A percentile compares a stretch with the other conserved stretches of the same genome.
Evolutionary conservation across 2,888 invertebrate genomes (phyloP).

Genomic region (Rhimphoctona megacephalus): DNA sequence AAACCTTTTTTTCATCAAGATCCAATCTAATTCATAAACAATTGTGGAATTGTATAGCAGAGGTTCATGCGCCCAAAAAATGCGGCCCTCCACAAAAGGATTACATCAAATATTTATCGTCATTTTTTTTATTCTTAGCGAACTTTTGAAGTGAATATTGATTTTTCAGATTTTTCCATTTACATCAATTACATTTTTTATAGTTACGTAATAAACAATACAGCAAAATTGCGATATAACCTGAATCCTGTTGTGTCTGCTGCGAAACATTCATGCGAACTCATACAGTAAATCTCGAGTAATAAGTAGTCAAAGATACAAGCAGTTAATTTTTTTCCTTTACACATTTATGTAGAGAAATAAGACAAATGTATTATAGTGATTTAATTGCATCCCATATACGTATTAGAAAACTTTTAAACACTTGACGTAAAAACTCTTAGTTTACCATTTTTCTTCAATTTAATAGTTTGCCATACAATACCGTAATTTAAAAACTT

Average conservation of each 20-base stretch:
- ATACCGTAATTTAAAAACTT: too few relatives aligned
- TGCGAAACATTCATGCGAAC: not conserved
- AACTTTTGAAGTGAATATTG: not conserved
- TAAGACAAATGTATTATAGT: not conserved
- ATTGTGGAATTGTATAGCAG: too few relatives aligned
- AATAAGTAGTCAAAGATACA: not conserved
- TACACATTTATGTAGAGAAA: not conserved
- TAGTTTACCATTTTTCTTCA: too few relatives aligned
- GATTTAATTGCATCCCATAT: not conserved
- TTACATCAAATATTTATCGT: too few relatives aligned
- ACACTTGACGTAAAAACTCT: too few relatives aligned
- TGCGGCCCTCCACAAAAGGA: too few relatives aligned
- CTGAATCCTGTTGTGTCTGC: not conserved
- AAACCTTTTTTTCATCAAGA: too few relatives aligned
- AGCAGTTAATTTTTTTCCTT: not conserved
- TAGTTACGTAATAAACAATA: not conserved
- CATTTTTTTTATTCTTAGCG: too few relatives aligned
- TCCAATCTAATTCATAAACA: too few relatives aligned
- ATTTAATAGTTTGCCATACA: not conserved
- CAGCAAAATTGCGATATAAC: too few relatives aligned
- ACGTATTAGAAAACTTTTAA: not conserved
- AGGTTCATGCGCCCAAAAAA: too few relatives aligned
- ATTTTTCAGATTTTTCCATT: not conserved
- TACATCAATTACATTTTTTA: not conserved
- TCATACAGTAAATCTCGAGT: not conserved